These are phyloP conservation scores for Caenorhabditis sp. DNA, from an alignment of 2,888 invertebrate species.

Conservation along the genomic window DNA sequence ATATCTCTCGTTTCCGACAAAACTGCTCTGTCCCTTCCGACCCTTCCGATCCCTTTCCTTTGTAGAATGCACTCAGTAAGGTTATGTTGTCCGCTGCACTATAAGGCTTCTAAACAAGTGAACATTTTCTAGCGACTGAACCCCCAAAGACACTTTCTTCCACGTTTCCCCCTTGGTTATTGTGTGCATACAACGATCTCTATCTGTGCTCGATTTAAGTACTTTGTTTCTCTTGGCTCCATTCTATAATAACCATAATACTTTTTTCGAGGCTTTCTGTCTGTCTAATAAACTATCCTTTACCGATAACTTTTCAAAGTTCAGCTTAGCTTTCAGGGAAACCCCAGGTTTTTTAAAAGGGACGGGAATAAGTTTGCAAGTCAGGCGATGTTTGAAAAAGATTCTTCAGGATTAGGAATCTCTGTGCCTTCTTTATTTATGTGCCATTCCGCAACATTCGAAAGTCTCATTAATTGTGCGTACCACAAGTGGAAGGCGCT, in stretches of 20 bases:
- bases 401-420: too few species aligned
- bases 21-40: too few species aligned
- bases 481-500: too few species aligned
- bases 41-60: too few species aligned
- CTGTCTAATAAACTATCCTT: constrained; percentile 23
- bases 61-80: too few species aligned
- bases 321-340: too few species aligned
- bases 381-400: too few species aligned
- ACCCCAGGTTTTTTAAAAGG: too few species aligned
- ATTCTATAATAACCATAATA: constrained; percentile 6
- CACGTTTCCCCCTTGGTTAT: constrained; percentile 22
- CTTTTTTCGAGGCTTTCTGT: constrained; percentile 10
- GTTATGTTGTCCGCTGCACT: constrained; percentile 7
- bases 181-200: constrained; percentile 52
- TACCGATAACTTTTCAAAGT: neutral
- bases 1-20: neutral
- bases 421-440: too few species aligned
- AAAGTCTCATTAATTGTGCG: too few species aligned
- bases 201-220: constrained; percentile 37
- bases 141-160: constrained; percentile 42
- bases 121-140: constrained; percentile 1
- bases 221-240: neutral
- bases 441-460: too few species aligned
- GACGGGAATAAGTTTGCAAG: too few species aligned
- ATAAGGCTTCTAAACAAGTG: neutral